Evolutionary conservation across 2,113 vertebrate genomes (phyloP), one percentile per base, ranked within the genome.

Genomic region (Laterallus jamaicensis): DNA sequence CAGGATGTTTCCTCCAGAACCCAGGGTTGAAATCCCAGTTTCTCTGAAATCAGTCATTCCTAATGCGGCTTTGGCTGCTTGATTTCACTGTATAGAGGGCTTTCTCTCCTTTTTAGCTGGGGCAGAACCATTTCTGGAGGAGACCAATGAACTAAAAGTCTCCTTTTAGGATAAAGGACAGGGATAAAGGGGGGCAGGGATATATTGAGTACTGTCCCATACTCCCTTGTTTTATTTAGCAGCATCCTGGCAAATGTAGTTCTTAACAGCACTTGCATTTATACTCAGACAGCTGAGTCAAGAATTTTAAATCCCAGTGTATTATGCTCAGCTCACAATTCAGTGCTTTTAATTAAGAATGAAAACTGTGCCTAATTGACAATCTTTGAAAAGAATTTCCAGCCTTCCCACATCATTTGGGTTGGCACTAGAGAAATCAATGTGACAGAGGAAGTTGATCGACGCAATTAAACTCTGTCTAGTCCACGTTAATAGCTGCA

Each of bases 321-420:
- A 95, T 96, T 95, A 95, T 94, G 83, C 55, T 63, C 88, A 76
- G 80, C 92, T 96, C 96, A 93, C 95, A 96, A 96, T 96, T 97
- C 92, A 93, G 81, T 74, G 91, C 70, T 96, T 96, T 96, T 96
- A 97, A 97, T 96, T 97, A 95, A 97, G 95, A 91, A 87, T 89
- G 96, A 97, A 97, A 97, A 96, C 95, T 94, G 96, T 95, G 86
- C 89, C 95, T 96, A 97, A 96, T 92, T 96, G 92, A 91, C 95
- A 96, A 58, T 71, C 92, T 97, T 92, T 93, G 86, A 93, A 96
- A 93, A 93, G 93, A 89, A 94, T 92, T 97, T 96, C 69, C 70
- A 94, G 83, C 95, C 91, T 96, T 96, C 95, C 93, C 96, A 95
- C 92, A 95, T 94, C 62, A 87, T 95, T 95, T 91, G 83, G 70